phyloP scores from a whole-genome alignment of 2,113 vertebrate genomes.

The Euleptes europaea region DNA sequence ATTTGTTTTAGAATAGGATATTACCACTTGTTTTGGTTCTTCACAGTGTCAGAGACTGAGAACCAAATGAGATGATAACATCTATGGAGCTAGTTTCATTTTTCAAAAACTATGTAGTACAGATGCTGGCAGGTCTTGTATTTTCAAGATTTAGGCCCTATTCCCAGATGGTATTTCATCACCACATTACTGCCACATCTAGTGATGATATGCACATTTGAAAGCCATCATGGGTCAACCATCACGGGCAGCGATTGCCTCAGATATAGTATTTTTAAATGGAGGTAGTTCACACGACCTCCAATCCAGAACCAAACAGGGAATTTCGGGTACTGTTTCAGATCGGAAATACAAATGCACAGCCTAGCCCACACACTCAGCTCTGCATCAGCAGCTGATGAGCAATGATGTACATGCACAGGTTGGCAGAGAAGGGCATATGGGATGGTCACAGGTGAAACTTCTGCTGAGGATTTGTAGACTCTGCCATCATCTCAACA shows the following conservation, averaged over 20 bases:
- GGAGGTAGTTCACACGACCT: neutral
- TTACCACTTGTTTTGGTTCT: neutral
- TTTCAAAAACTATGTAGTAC: neutral
- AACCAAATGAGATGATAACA: neutral
- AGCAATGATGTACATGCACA: neutral
- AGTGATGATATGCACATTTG: neutral
- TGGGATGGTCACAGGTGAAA: slow-evolving; percentile 58
- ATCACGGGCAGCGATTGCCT: slow-evolving; percentile 15
- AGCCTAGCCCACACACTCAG: neutral
- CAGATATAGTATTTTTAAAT: neutral
- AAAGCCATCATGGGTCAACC: neutral
- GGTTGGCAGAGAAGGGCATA: slow-evolving; percentile 40
- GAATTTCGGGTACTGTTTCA: too few relatives aligned
- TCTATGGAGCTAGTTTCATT: neutral
- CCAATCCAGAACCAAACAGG: too few relatives aligned
- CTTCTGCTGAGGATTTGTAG: slow-evolving; percentile 54
- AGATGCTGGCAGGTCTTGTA: neutral
- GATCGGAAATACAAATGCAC: too few relatives aligned
- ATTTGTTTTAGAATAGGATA: slow-evolving; percentile 16
- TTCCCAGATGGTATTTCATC: neutral
- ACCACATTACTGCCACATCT: neutral
- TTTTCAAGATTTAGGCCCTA: neutral
- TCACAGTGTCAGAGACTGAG: neutral
- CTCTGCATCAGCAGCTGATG: neutral
- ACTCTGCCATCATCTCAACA: slow-evolving; percentile 60